Evolutionary conservation across 53 echinoderm and acorn worm species (phyloP), one percentile per base, ranked within the genome.

Genomic region (Actinopyga echinites): DNA sequence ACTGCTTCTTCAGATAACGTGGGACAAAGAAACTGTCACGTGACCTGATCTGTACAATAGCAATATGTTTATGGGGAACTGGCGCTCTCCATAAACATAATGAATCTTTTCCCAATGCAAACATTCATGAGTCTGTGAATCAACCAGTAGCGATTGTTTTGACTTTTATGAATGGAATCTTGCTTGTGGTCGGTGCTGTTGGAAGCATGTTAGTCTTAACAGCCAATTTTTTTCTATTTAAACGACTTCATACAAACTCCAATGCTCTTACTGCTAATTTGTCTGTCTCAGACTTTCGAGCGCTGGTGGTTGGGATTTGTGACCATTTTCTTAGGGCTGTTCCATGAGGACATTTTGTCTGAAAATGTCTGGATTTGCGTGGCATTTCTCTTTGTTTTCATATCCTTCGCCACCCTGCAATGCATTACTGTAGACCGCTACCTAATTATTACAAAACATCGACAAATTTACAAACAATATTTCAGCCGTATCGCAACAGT

Each of bases 211-310:
- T 80, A 23, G 81, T 62, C 7, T 23, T 80, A 19, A 19, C 58
- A 38, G 81, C 81, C 36, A 80, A n/a, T n/a, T n/a, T 80, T 42
- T 23, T 20, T 45, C 6, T 38, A 15, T 59, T 80, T 15, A 59
- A 26, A 22, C 30, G 63, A 57, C 58, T 80, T 22, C 81, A 80
- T 45, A 80, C 81, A 33, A 80, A 61, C 11, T 80, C 81, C 0
- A 80, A 80, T 80, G 81, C 81, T 29, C 36, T 80, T 8, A 80
- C 60, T 17, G 81, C 81, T 21, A 80, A 80, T 20, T 24, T 80
- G 23, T 80, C 81, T 30, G 62, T 80, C 15, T 58, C 81, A 21
- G 81, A 80, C 23, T 60, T 59, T 38, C 61, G 81, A 0, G 81
- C 81, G 8, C 63, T 80, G 6, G 8, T 57, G 29, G 23, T 61